Evolutionary conservation across 2,797 vertebrate genomes (phyloP).

Genomic region (Eremophila alpestris): DNA sequence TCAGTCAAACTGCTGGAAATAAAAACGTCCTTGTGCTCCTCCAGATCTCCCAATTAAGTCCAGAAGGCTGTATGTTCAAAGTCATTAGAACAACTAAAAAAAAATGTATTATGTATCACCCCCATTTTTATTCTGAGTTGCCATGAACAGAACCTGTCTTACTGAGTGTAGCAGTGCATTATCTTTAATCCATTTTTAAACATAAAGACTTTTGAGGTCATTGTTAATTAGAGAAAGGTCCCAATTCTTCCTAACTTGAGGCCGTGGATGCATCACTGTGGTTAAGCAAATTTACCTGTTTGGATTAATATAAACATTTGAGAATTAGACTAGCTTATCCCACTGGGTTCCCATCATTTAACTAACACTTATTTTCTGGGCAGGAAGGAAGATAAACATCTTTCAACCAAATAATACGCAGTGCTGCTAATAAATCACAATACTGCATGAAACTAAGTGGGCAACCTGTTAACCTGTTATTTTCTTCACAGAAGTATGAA

Average conservation of each 20-base stretch:
- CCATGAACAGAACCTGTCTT: background rate
- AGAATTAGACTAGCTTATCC: slow-evolving; percentile 5
- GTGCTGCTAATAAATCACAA: background rate
- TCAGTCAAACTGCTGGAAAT: background rate
- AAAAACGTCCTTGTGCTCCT: background rate
- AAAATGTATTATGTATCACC: background rate
- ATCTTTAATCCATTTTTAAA: slow-evolving; percentile 23
- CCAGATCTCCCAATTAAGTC: background rate
- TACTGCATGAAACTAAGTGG: background rate
- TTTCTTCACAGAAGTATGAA: background rate
- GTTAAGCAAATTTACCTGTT: slow-evolving; percentile 40
- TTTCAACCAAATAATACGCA: background rate
- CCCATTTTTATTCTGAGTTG: background rate
- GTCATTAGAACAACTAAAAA: background rate
- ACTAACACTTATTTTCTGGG: background rate
- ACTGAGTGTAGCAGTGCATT: background rate
- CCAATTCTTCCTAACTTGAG: background rate
- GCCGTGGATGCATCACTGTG: background rate
- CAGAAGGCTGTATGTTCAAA: background rate
- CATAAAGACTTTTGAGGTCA: background rate
- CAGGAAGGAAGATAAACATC: background rate
- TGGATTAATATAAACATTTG: slow-evolving; percentile 22
- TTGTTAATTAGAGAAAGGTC: slow-evolving; percentile 24
- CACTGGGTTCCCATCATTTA: slow-evolving; percentile 11
- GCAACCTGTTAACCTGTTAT: background rate